These are phyloP conservation scores for Aphelinus atriplicis DNA, from an alignment of 1,140 invertebrate species.

Conservation along the genomic window DNA sequence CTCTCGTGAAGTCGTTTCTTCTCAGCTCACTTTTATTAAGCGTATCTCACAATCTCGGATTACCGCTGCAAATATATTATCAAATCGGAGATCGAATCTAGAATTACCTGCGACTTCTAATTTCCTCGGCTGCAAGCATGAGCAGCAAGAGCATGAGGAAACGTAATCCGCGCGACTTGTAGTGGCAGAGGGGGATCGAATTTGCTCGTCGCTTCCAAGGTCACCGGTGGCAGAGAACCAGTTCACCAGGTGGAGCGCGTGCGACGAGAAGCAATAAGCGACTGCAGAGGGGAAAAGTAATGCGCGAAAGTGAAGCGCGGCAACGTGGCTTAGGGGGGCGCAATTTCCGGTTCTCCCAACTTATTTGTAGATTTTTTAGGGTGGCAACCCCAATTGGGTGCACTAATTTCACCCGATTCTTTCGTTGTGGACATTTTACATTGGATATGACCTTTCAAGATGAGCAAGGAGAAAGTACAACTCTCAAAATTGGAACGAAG, in stretches of 20 bases:
- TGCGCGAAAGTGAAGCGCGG: background rate
- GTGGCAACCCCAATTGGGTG: too few relatives aligned
- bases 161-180: conserved; percentile 8
- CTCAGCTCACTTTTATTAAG: too few relatives aligned
- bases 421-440: too few relatives aligned
- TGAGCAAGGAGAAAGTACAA: too few relatives aligned
- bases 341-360: conserved; percentile 7
- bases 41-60: too few relatives aligned
- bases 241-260: conserved; percentile 16
- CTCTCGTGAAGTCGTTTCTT: too few relatives aligned
- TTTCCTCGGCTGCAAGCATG: background rate
- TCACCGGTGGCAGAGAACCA: conserved; percentile 1
- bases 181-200: background rate
- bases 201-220: background rate
- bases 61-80: background rate
- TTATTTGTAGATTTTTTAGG: background rate
- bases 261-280: background rate
- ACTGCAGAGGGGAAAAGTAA: background rate
- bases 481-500: too few relatives aligned
- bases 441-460: too few relatives aligned
- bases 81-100: conserved; percentile 29
- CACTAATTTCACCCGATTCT: too few relatives aligned
- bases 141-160: background rate
- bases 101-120: conserved; percentile 15
- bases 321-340: background rate